Percentiles rank a stretch among this genome's conserved stretches.
These are phyloP conservation scores for Tethea ocularis DNA, from an alignment of 2,888 invertebrate genomes.

Conservation along the genomic window DNA sequence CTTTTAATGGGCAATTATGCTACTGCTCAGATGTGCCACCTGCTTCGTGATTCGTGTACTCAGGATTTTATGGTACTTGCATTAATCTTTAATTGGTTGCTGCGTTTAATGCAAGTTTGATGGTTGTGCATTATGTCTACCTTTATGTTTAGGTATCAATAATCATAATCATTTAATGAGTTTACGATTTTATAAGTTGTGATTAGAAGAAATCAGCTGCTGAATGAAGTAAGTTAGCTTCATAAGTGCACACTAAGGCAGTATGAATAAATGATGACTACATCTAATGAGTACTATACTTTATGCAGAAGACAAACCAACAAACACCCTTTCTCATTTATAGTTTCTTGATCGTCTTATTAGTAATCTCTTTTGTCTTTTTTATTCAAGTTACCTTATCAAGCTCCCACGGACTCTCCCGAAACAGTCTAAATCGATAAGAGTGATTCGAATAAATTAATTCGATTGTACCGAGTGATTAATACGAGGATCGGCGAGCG, in stretches of 20 bases:
- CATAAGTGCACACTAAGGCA: too few species aligned
- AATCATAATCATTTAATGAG: neutral
- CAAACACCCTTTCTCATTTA: too few species aligned
- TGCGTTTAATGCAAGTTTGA: slow-evolving; percentile 12
- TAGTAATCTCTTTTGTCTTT: slow-evolving; percentile 12
- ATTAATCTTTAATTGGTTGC: slow-evolving; percentile 18
- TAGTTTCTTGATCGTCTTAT: neutral
- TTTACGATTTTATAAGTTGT: too few species aligned
- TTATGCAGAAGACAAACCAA: too few species aligned
- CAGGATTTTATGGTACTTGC: slow-evolving; percentile 35
- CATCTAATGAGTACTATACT: too few species aligned
- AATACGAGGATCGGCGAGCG: slow-evolving; percentile 59
- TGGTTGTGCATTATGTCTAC: neutral
- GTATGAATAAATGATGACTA: too few species aligned
- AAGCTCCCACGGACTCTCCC: slow-evolving; percentile 23
- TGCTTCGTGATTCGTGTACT: slow-evolving; percentile 42
- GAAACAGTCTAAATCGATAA: slow-evolving; percentile 41
- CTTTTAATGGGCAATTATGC: slow-evolving; percentile 74
- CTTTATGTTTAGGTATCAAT: too few species aligned
- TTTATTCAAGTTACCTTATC: slow-evolving; percentile 14
- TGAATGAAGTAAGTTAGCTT: too few species aligned
- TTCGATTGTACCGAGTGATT: slow-evolving; percentile 72
- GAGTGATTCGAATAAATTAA: slow-evolving; percentile 71
- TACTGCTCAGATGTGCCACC: slow-evolving; percentile 47
- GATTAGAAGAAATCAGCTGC: too few species aligned